phyloP scores from a whole-genome alignment of 2,888 invertebrate genomes.

The Lamellibrachia columna region DNA sequence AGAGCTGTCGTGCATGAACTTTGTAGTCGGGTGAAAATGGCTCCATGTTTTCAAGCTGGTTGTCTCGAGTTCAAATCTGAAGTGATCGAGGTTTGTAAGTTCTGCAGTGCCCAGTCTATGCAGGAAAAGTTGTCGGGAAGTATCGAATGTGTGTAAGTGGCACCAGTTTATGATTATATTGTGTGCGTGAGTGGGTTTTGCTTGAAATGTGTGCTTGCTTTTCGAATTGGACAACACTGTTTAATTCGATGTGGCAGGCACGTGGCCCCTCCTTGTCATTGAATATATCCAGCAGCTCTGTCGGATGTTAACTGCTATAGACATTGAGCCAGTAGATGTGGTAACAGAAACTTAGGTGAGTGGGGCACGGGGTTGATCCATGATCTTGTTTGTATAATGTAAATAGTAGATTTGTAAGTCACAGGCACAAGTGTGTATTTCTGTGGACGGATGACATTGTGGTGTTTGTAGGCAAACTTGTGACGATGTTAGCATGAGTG shows the following conservation, averaged over 20 bases:
- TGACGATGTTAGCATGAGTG: background rate
- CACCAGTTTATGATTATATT: background rate
- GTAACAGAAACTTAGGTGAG: background rate
- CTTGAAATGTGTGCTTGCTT: background rate
- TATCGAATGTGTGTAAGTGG: background rate
- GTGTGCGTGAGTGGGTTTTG: background rate
- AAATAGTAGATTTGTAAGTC: background rate
- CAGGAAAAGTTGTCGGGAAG: background rate
- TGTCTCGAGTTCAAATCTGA: background rate
- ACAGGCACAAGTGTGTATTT: background rate
- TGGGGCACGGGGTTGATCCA: background rate
- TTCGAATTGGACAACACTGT: background rate
- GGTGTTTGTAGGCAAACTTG: background rate
- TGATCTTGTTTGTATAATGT: conserved; percentile 16
- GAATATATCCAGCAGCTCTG: background rate
- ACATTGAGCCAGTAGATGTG: background rate
- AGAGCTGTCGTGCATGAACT: background rate
- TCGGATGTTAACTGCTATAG: background rate
- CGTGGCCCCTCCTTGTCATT: background rate
- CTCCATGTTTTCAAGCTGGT: background rate
- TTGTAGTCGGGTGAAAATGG: background rate
- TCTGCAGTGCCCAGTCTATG: background rate
- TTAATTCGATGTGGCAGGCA: background rate
- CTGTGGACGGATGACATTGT: background rate
- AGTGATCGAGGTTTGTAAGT: background rate